Evolutionary conservation across 1,140 invertebrate genomes (phyloP).

Genomic region (Drosophila mauritiana): DNA sequence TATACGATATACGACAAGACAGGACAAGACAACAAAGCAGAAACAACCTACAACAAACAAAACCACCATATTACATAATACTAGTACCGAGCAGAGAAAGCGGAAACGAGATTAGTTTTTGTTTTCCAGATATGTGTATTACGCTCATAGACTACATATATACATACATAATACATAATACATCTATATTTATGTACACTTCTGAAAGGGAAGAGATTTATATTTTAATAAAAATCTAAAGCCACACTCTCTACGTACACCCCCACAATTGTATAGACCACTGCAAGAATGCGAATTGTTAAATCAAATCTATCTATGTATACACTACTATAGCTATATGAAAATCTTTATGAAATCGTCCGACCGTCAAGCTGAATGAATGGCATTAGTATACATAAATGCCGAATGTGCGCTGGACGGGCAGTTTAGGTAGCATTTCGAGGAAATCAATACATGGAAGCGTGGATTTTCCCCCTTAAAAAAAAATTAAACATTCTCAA

Average conservation of each 20-base stretch:
- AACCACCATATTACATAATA: constrained; percentile 57
- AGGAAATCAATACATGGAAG: constrained; percentile 23
- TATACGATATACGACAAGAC: constrained; percentile 5
- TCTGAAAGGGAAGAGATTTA: constrained; percentile 59
- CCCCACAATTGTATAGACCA: constrained; percentile 42
- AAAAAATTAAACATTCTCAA: constrained; percentile 34
- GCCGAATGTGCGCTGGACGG: constrained; percentile 18
- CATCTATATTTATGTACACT: constrained; percentile 53
- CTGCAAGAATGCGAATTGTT: constrained; percentile 51
- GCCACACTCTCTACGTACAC: constrained; percentile 33
- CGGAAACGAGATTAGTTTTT: constrained; percentile 57
- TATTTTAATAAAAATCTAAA: constrained; percentile 75
- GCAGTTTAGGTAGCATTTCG: constrained; percentile 45
- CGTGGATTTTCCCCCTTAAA: constrained; percentile 32
- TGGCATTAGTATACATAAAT: constrained; percentile 1
- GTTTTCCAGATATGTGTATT: constrained; percentile 64
- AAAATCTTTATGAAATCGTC: constrained; percentile 35
- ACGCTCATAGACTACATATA: constrained; percentile 65
- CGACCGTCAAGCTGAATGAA: constrained; percentile 17
- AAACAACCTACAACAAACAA: constrained; percentile 58
- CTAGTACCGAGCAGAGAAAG: constrained; percentile 32
- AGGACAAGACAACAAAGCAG: constrained; percentile 19
- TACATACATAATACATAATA: constrained; percentile 37
- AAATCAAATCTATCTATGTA: constrained; percentile 47
- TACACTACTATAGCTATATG: constrained; percentile 50